phyloP scores from a whole-genome alignment of 1,140 invertebrate genomes.

The Drosophila bifasciata region DNA sequence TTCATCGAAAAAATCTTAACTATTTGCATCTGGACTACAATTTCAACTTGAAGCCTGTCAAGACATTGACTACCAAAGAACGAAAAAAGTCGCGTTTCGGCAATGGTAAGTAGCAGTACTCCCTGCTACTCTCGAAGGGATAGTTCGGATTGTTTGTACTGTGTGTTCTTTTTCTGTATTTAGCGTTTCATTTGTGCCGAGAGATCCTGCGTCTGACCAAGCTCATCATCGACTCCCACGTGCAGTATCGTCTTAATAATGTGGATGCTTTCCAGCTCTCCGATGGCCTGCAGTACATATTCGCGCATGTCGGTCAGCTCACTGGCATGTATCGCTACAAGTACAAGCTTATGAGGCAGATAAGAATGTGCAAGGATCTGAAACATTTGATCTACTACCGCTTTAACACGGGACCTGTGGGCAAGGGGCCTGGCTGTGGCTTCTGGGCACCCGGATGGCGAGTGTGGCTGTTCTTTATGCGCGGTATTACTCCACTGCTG shows the following conservation, averaged over 20 bases:
- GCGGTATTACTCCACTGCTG: constrained; percentile 98
- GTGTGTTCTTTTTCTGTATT: background rate
- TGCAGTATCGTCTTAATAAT: constrained; percentile 99
- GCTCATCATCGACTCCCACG: constrained; percentile 99
- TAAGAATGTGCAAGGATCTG: constrained; percentile 99
- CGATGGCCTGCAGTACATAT: constrained; percentile 99
- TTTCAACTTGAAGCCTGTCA: constrained; percentile 99
- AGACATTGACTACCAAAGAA: constrained; percentile 99
- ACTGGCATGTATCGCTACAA: constrained; percentile 99
- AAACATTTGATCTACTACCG: constrained; percentile 99
- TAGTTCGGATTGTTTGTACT: too few relatives aligned
- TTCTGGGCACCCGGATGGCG: constrained; percentile 99
- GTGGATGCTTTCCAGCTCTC: constrained; percentile 99
- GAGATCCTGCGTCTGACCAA: constrained; percentile 99
- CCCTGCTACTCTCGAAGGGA: background rate
- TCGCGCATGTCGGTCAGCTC: constrained; percentile 99
- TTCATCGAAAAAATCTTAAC: constrained; percentile 99
- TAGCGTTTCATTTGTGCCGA: constrained; percentile 98
- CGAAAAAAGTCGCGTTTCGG: constrained; percentile 99
- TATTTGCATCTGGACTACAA: constrained; percentile 99
- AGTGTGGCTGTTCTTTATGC: constrained; percentile 99
- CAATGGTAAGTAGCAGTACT: constrained; percentile 89
- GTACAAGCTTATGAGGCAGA: constrained; percentile 99
- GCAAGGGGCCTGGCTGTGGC: constrained; percentile 99
- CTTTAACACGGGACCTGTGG: constrained; percentile 99